phyloP scores from a whole-genome alignment of 2,113 vertebrate species.

The Apodemus sylvaticus region DNA sequence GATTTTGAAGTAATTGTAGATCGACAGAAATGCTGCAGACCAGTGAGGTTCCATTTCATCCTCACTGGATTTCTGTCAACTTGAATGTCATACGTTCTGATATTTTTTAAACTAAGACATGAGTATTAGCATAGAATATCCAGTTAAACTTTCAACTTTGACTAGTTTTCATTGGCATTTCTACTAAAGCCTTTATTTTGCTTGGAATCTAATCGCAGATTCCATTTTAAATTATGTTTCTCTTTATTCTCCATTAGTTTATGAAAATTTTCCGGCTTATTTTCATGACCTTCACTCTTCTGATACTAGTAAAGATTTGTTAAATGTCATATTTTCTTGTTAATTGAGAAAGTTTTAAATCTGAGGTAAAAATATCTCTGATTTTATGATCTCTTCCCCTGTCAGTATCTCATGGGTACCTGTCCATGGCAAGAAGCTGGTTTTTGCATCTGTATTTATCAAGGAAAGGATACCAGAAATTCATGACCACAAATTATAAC shows the following conservation, averaged over 20 bases:
- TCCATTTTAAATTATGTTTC: neutral
- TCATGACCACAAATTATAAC: neutral
- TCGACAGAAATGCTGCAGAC: neutral
- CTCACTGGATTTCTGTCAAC: neutral
- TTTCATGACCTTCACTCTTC: neutral
- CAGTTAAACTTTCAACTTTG: neutral
- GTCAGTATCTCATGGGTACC: neutral
- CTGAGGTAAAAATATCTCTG: neutral
- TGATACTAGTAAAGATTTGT: neutral
- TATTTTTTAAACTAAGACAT: constrained; percentile 12
- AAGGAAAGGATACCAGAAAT: neutral
- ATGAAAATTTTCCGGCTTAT: neutral
- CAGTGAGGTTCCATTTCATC: neutral
- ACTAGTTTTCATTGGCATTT: neutral
- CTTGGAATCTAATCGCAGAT: neutral
- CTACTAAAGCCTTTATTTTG: neutral
- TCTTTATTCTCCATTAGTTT: neutral
- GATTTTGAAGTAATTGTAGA: constrained; percentile 13
- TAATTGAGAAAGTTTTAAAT: neutral
- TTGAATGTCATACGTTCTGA: neutral
- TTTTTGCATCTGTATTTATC: neutral
- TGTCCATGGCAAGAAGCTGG: neutral
- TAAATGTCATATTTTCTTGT: neutral
- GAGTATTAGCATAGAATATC: neutral
- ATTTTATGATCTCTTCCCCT: neutral